phyloP scores from a whole-genome alignment of 2,113 vertebrate species.

The Mohoua ochrocephala region DNA sequence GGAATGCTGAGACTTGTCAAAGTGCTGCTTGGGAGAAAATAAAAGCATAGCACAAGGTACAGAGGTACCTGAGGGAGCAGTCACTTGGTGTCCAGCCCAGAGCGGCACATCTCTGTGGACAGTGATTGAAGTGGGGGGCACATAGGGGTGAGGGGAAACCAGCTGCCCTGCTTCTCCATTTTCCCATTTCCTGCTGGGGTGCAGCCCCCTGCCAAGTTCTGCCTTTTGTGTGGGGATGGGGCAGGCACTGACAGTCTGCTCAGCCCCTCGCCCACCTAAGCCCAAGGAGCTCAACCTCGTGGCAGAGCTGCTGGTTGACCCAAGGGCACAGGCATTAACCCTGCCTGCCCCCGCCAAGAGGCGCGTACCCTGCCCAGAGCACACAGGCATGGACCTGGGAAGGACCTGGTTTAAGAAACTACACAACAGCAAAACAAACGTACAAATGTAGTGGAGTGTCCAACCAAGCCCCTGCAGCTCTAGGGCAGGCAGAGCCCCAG shows the following conservation, averaged over 20 bases:
- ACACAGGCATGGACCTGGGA: neutral
- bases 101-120: fast-evolving
- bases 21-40: constrained; percentile 5
- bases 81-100: neutral
- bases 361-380: neutral
- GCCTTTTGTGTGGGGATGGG: neutral
- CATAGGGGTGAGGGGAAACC: fast-evolving
- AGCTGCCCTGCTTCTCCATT: neutral
- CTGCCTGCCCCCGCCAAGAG: neutral
- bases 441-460: constrained; percentile 43
- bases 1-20: neutral
- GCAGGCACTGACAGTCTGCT: neutral
- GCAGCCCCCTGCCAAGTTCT: neutral
- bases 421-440: neutral
- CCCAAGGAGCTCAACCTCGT: constrained; percentile 59
- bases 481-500: fast-evolving
- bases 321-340: neutral
- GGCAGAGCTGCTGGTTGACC: constrained; percentile 61
- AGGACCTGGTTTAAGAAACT: constrained; percentile 51
- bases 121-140: neutral
- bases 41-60: neutral
- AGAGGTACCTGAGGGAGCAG: neutral
- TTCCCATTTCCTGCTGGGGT: neutral
- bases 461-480: neutral
- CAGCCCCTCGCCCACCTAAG: constrained; percentile 16